A percentile compares a stretch with the other conserved stretches of the same genome.
phyloP scores from a whole-genome alignment of 2,797 vertebrate species.

The Sandelia bainsii region DNA sequence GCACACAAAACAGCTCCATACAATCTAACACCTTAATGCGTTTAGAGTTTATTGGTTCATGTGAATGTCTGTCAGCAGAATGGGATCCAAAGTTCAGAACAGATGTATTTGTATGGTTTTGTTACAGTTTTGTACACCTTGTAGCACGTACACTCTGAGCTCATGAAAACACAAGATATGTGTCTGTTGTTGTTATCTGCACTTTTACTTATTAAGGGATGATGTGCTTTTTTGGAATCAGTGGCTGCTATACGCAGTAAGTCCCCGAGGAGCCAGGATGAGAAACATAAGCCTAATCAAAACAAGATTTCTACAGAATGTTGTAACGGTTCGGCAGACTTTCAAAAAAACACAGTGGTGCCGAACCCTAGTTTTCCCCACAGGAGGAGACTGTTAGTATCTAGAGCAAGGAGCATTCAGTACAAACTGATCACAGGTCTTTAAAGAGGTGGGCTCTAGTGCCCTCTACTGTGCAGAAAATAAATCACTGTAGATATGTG shows the following conservation, averaged over 20 bases:
- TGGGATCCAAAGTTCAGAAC: slow-evolving; percentile 53
- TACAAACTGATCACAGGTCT: not conserved
- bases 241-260: slow-evolving; percentile 28
- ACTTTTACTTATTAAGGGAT: slow-evolving; percentile 38
- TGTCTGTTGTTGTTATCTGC: slow-evolving; percentile 4
- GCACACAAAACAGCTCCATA: not conserved
- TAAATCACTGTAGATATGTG: not conserved
- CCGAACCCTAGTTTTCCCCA: slow-evolving; percentile 31
- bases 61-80: slow-evolving; percentile 51
- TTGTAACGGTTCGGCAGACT: slow-evolving; percentile 52
- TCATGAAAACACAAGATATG: slow-evolving; percentile 36
- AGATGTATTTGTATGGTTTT: slow-evolving; percentile 25
- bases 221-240: slow-evolving; percentile 41
- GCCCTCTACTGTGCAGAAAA: slow-evolving; percentile 68
- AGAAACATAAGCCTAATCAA: slow-evolving; percentile 65
- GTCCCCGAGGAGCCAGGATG: slow-evolving; percentile 44
- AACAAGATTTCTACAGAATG: slow-evolving; percentile 58
- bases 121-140: too few relatives aligned
- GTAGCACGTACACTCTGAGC: slow-evolving; percentile 12
- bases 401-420: slow-evolving; percentile 24
- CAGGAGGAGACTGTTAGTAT: slow-evolving; percentile 37
- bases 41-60: slow-evolving; percentile 39
- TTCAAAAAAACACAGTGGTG: slow-evolving; percentile 28
- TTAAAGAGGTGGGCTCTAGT: slow-evolving; percentile 3
- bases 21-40: slow-evolving; percentile 22